Evolutionary conservation across 1,140 invertebrate genomes (phyloP).

Genomic region (Ruditapes philippinarum): DNA sequence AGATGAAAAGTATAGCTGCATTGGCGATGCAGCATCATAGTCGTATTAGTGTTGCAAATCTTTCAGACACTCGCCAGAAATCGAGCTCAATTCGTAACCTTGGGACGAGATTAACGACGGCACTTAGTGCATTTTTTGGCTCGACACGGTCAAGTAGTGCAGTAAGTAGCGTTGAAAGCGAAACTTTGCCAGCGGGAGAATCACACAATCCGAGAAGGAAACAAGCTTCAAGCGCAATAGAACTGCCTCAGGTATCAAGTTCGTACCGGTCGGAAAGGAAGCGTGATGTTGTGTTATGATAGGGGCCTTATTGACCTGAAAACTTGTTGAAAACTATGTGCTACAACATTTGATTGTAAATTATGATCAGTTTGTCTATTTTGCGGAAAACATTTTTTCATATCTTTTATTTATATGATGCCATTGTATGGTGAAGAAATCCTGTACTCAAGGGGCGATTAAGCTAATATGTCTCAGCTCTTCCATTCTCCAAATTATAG

Average conservation of each 20-base stretch:
- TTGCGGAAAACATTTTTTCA: no score
- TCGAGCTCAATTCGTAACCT: slow-evolving; percentile 70
- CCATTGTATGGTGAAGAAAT: no score
- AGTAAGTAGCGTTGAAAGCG: slow-evolving; percentile 64
- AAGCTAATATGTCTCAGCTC: no score
- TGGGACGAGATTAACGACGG: slow-evolving; percentile 75
- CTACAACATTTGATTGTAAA: no score
- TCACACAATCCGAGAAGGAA: neutral
- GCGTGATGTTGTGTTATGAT: slow-evolving; percentile 60
- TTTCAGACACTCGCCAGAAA: slow-evolving; percentile 45
- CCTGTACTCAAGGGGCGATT: no score
- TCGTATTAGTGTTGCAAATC: slow-evolving; percentile 55
- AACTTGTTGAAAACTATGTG: neutral
- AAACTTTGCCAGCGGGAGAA: neutral
- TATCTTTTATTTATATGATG: no score
- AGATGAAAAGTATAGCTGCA: slow-evolving; percentile 80
- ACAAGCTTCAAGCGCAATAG: slow-evolving; percentile 34
- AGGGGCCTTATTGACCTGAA: slow-evolving; percentile 15
- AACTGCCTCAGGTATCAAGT: slow-evolving; percentile 54
- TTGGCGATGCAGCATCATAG: slow-evolving; percentile 79
- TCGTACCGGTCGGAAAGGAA: slow-evolving; percentile 30
- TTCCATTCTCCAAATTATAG: no score
- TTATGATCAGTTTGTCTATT: no score
- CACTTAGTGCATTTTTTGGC: slow-evolving; percentile 78
- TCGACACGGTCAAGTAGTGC: slow-evolving; percentile 74